A percentile compares a stretch with the other conserved stretches of the same genome.
Conservation (phyloP, 2,888 invertebrate species). For the Machimus atricapillus region DNA sequence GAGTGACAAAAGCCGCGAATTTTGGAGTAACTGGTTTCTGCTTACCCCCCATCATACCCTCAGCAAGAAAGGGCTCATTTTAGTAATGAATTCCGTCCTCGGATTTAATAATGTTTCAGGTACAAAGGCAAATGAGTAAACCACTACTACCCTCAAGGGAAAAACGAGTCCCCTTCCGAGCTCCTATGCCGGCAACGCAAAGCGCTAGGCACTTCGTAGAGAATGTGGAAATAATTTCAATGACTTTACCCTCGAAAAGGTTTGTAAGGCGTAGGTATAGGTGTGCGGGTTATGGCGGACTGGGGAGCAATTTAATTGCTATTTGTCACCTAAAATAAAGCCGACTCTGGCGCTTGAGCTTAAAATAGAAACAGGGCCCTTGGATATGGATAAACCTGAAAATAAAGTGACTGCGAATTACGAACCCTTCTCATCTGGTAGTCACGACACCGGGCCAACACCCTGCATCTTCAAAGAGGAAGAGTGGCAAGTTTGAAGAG, state of each 20-base stretch:
- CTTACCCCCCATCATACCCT: background rate
- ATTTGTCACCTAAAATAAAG: slow-evolving; percentile 12
- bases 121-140: background rate
- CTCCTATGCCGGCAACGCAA: background rate
- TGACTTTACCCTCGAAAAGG: background rate
- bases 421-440: background rate
- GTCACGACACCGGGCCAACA: background rate
- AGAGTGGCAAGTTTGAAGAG: background rate
- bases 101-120: background rate
- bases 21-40: background rate
- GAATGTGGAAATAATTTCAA: background rate
- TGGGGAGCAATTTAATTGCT: background rate
- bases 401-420: background rate
- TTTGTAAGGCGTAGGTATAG: background rate
- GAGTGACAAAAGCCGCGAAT: background rate
- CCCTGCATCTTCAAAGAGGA: background rate
- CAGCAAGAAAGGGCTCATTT: background rate
- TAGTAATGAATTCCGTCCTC: slow-evolving; percentile 8
- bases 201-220: background rate
- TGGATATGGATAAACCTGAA: background rate
- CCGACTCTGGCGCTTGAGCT: background rate
- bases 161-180: background rate
- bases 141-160: background rate
- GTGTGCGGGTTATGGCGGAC: background rate
- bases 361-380: background rate